These are phyloP conservation scores for Adrianichthys oophorus DNA, from an alignment of 2,797 vertebrate genomes.

Conservation along the genomic window DNA sequence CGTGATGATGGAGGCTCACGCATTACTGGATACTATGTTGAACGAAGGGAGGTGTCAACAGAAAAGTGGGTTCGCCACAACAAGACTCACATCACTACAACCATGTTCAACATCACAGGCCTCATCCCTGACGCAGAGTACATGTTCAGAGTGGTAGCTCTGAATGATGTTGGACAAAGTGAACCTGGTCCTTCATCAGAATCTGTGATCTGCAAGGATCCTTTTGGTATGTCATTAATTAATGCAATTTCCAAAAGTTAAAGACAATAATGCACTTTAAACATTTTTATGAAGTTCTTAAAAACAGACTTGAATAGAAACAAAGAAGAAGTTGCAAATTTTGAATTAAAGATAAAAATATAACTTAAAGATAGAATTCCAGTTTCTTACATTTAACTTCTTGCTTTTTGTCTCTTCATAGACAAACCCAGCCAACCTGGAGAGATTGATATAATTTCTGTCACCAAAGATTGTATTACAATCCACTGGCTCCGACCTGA, in stretches of 20 bases:
- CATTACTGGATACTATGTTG: constrained; percentile 95
- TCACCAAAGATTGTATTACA: constrained; percentile 94
- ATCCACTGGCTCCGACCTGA: constrained; percentile 96
- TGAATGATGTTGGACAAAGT: constrained; percentile 94
- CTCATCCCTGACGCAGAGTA: constrained; percentile 97
- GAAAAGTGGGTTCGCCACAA: constrained; percentile 98
- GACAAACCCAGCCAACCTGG: constrained; percentile 98
- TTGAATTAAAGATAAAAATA: too few species aligned
- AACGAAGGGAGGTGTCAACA: constrained; percentile 94
- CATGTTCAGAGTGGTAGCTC: constrained; percentile 94
- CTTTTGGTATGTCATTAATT: constrained; percentile 85
- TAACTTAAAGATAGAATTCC: not conserved
- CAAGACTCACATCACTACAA: constrained; percentile 98
- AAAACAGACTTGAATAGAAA: too few species aligned
- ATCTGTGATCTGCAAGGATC: constrained; percentile 95
- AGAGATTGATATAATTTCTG: constrained; percentile 94
- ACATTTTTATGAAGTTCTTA: too few species aligned
- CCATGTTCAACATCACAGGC: constrained; percentile 95
- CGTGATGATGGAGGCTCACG: constrained; percentile 96
- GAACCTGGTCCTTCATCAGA: constrained; percentile 92
- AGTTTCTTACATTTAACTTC: not conserved
- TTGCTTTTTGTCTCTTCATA: constrained; percentile 44
- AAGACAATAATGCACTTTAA: too few species aligned
- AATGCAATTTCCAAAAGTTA: too few species aligned
- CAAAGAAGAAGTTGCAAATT: too few species aligned